phyloP scores from a whole-genome alignment of 2,113 vertebrate species.

The Odontophorus gujanensis region DNA sequence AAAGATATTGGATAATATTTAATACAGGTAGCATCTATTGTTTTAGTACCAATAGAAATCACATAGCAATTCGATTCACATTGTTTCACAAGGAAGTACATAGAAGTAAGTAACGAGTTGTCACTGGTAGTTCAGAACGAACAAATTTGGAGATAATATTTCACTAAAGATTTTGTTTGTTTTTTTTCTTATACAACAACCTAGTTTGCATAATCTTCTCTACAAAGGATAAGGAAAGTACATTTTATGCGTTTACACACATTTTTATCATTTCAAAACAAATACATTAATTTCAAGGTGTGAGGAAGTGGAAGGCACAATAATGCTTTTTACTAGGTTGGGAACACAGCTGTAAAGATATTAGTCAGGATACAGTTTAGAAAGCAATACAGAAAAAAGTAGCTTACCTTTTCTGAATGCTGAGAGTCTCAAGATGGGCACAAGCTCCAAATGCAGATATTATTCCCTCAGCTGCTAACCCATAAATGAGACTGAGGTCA shows the following conservation, averaged over 20 bases:
- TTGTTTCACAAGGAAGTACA: conserved; percentile 3
- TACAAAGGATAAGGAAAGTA: not conserved
- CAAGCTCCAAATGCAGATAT: too few relatives aligned
- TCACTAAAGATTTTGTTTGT: not conserved
- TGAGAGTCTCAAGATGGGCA: too few relatives aligned
- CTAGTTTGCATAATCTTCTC: not conserved
- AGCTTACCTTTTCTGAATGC: too few relatives aligned
- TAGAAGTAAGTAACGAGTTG: not conserved
- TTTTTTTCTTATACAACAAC: not conserved
- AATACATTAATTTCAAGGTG: not conserved
- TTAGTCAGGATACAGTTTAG: too few relatives aligned
- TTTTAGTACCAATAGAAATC: not conserved
- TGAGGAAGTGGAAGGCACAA: too few relatives aligned
- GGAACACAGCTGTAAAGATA: too few relatives aligned
- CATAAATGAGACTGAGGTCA: too few relatives aligned
- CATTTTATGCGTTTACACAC: not conserved
- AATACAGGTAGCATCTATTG: not conserved
- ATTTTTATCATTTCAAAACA: not conserved
- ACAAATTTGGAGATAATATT: not conserved
- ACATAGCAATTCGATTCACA: not conserved
- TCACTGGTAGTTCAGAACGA: not conserved
- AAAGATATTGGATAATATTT: not conserved
- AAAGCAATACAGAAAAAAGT: too few relatives aligned
- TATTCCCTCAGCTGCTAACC: too few relatives aligned
- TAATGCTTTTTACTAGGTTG: too few relatives aligned